phyloP scores from a whole-genome alignment of 2,797 vertebrate species.

The Odontamblyopus rebecca region DNA sequence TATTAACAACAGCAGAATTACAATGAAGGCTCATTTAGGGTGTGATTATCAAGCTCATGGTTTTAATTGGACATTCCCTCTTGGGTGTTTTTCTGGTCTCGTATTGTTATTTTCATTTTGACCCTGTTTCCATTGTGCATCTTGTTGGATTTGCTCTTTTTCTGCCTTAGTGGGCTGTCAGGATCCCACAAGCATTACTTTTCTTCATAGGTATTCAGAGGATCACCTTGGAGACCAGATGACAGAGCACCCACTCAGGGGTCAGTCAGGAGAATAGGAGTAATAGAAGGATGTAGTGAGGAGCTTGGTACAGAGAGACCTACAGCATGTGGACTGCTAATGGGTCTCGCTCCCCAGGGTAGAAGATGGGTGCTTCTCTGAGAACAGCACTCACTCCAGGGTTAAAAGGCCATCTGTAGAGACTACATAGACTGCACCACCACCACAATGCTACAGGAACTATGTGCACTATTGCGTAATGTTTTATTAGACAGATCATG shows the following conservation, averaged over 20 bases:
- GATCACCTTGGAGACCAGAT: slow-evolving; percentile 28
- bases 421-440: slow-evolving; percentile 25
- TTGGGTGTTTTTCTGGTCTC: not conserved
- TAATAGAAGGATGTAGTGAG: slow-evolving; percentile 17
- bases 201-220: slow-evolving; percentile 56
- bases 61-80: slow-evolving; percentile 18
- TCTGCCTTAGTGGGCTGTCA: slow-evolving; percentile 22
- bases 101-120: slow-evolving; percentile 25
- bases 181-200: slow-evolving; percentile 32
- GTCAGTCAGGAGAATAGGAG: slow-evolving; percentile 20
- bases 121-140: slow-evolving; percentile 14
- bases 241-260: slow-evolving; percentile 41
- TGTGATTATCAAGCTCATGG: slow-evolving; percentile 5
- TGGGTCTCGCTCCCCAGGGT: slow-evolving; percentile 9
- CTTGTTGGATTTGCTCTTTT: slow-evolving; percentile 13
- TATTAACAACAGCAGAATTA: slow-evolving; percentile 17
- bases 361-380: slow-evolving; percentile 19
- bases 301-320: slow-evolving; percentile 8
- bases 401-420: slow-evolving; percentile 30
- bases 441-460: slow-evolving; percentile 5
- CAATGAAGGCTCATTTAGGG: slow-evolving; percentile 12
- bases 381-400: slow-evolving; percentile 38
- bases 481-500: not conserved
- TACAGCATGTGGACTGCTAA: slow-evolving; percentile 35
- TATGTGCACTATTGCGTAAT: not conserved